A percentile compares a stretch with the other conserved stretches of the same genome.
phyloP scores from a whole-genome alignment of 35 echinoderm and acorn worm species.

The Ptychodera flava region DNA sequence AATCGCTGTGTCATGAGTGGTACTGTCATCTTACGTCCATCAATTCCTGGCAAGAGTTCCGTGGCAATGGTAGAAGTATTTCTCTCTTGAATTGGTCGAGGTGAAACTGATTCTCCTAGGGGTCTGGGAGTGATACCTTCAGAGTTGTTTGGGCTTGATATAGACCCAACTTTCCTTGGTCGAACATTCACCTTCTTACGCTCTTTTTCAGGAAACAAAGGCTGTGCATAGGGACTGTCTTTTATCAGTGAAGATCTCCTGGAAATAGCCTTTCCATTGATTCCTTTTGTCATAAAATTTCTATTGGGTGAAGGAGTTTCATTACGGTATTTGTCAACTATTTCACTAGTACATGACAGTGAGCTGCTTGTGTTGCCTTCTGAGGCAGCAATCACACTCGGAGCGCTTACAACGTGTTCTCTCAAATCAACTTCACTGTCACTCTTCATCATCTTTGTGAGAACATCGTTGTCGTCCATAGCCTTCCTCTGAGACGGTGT shows the following conservation, averaged over 20 bases:
- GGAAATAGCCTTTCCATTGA: neutral
- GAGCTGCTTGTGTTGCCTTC: neutral
- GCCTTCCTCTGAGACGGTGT: conserved; percentile 65
- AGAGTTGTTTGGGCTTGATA: neutral
- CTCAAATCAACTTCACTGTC: neutral
- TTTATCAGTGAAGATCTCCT: neutral
- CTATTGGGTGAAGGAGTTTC: neutral
- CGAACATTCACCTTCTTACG: neutral
- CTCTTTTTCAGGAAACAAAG: neutral
- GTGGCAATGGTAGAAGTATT: neutral
- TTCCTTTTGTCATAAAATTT: neutral
- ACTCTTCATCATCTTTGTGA: neutral
- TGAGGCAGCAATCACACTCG: neutral
- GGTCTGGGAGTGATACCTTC: neutral
- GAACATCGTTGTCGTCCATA: conserved; percentile 62
- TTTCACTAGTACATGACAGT: neutral
- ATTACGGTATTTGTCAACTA: neutral
- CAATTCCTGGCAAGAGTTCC: neutral
- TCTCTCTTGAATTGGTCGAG: neutral
- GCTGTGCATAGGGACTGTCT: neutral
- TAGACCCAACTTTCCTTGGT: neutral
- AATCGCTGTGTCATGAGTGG: neutral
- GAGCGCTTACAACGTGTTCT: neutral
- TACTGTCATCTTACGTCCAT: neutral
- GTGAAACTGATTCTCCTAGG: neutral